Evolutionary conservation across 2,888 invertebrate genomes (phyloP), one percentile per base, ranked within the genome.

Genomic region (Sclerodermus sp.): DNA sequence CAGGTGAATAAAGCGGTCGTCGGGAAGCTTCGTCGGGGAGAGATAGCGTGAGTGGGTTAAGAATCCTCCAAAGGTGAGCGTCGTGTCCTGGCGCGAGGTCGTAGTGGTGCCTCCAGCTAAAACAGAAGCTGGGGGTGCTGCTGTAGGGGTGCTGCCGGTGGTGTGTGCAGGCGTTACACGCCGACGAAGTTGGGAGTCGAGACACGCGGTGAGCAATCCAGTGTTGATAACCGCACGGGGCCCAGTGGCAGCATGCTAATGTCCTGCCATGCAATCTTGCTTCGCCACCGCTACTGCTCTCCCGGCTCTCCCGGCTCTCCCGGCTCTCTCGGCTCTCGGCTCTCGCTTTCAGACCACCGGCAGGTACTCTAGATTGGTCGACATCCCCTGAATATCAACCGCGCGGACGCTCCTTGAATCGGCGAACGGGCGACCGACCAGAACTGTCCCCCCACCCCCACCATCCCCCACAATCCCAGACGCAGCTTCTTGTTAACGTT

Each of bases 211-310:
- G 57, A 60, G 55, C 63, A 71, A 71, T 68, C 68, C 59, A 60
- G 56, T 60, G 67, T 70, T 68, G 62, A 70, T 70, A 68, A 70
- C 67, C 63, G 64, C 62, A 59, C 54, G 47, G 47, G 60, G 51
- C 59, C 60, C 58, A 59, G 57, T 58, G 55, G 57, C 53, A 64
- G 64, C 62, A 66, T 67, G 70, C 65, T 71, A 23, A 45, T 30
- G 32, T 46, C 9, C 40, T 36, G 30, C 49, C 37, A 38, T 15
- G 38, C 48, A 43, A 60, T 53, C 52, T 46, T 52, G 48, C 39
- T 8, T 23, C 23, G 23, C 23, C 23, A 23, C 23, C 23, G 8
- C 23, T 8, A 8, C 8, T 23, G 23, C 23, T 23, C n/a, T n/a
- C 44, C 45, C 44, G 39, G 48, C 36, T 14, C 39, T 37, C 42